Evolutionary conservation across 2,888 invertebrate genomes (phyloP).

Genomic region (Galerucella calmariensis): DNA sequence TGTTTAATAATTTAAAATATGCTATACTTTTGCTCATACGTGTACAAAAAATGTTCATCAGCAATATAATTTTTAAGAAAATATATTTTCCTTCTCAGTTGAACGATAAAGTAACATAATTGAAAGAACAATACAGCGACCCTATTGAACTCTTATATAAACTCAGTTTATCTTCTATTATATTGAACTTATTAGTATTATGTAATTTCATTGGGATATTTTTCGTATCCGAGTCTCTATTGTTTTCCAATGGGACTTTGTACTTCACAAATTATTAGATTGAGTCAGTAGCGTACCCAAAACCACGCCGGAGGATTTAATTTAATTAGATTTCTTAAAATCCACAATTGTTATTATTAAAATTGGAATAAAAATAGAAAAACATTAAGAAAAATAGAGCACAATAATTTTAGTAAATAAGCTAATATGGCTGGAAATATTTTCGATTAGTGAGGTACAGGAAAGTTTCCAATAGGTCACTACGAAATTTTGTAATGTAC

Average conservation of each 20-base stretch:
- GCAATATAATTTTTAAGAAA: no score
- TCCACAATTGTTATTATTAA: no score
- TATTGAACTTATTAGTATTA: constrained; percentile 7
- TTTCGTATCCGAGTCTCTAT: background rate
- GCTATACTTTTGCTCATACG: no score
- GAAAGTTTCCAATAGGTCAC: no score
- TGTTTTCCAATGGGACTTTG: background rate
- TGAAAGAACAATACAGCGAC: background rate
- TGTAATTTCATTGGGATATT: constrained; percentile 11
- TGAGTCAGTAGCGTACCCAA: background rate
- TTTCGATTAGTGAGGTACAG: no score
- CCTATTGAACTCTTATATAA: background rate
- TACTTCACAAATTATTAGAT: background rate
- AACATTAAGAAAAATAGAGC: no score
- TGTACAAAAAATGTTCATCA: no score
- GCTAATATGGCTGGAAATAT: no score
- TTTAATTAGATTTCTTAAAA: background rate
- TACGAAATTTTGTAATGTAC: no score
- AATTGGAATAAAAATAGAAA: no score
- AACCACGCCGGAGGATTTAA: background rate
- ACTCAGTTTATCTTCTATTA: background rate
- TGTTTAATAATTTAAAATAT: no score
- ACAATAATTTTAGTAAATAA: no score
- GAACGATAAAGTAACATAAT: background rate
- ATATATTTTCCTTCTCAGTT: background rate